Evolutionary conservation across 1,140 invertebrate species (phyloP).

Genomic region (Drosophila auraria): DNA sequence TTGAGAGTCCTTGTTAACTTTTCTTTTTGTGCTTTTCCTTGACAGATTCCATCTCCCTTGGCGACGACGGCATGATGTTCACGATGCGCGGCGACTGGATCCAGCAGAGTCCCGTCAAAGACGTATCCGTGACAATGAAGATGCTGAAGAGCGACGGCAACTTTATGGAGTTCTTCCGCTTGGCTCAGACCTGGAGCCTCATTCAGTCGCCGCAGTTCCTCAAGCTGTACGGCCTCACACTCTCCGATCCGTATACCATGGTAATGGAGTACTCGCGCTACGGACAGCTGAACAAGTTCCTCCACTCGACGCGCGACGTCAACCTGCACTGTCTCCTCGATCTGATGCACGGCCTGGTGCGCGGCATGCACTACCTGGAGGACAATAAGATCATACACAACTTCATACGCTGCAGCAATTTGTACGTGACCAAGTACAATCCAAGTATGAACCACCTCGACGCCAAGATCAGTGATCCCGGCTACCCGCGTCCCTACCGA

Average conservation of each 20-base stretch:
- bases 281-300: constrained; percentile 92
- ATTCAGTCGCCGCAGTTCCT: constrained; percentile 91
- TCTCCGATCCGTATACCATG: constrained; percentile 91
- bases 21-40: background rate
- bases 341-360: constrained; percentile 90
- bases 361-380: constrained; percentile 88
- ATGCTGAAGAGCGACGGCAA: constrained; percentile 89
- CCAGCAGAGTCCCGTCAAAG: constrained; percentile 87
- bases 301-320: constrained; percentile 86
- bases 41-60: constrained; percentile 87
- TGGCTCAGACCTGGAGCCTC: constrained; percentile 91
- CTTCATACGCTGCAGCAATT: constrained; percentile 93
- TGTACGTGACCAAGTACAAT: constrained; percentile 88
- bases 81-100: constrained; percentile 89
- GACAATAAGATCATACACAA: constrained; percentile 93
- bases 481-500: constrained; percentile 86
- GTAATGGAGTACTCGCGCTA: constrained; percentile 92
- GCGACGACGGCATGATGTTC: constrained; percentile 87
- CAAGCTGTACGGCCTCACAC: constrained; percentile 91
- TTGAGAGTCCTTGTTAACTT: background rate
- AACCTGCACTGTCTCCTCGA: constrained; percentile 91
- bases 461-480: constrained; percentile 93
- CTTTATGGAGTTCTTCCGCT: constrained; percentile 90
- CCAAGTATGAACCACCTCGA: constrained; percentile 89
- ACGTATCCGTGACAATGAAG: constrained; percentile 91